These are phyloP conservation scores for Odontesthes bonariensis DNA, from an alignment of 2,113 vertebrate genomes.

Conservation along the genomic window DNA sequence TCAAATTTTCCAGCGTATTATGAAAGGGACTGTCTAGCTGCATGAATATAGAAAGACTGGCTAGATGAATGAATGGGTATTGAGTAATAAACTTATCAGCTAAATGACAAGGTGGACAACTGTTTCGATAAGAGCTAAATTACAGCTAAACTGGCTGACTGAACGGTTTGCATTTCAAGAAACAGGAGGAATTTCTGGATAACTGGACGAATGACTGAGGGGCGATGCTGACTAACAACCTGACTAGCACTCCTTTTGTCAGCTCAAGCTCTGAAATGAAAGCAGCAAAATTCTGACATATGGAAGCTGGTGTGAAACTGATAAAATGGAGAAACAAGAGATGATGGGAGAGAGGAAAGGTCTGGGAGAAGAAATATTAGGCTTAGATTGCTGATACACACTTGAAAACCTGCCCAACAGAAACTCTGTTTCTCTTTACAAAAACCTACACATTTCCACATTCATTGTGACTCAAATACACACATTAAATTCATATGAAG, in stretches of 20 bases:
- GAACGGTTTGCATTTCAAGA: neutral
- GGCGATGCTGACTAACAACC: slow-evolving; percentile 3
- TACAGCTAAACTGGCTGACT: neutral
- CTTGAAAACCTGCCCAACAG: slow-evolving; percentile 8
- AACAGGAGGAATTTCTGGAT: neutral
- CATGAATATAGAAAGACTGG: slow-evolving; percentile 10
- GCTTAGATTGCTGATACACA: slow-evolving; percentile 36
- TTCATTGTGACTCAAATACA: neutral
- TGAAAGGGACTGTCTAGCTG: neutral
- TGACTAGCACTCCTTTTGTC: slow-evolving; percentile 11
- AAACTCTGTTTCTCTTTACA: neutral
- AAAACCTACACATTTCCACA: neutral
- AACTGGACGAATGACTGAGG: neutral
- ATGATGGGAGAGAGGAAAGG: neutral
- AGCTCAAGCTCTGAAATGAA: slow-evolving; percentile 29
- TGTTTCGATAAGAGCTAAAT: neutral
- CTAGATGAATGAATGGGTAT: neutral
- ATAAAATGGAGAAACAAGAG: slow-evolving; percentile 46
- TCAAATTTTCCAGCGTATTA: neutral
- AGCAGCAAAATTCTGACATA: slow-evolving; percentile 51
- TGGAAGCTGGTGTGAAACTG: slow-evolving; percentile 47
- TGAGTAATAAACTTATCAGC: neutral
- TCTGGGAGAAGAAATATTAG: slow-evolving; percentile 12
- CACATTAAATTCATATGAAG: slow-evolving; percentile 28
- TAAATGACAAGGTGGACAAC: neutral